Conservation (phyloP, 1,140 invertebrate genomes). For the Maniola jurtina region DNA sequence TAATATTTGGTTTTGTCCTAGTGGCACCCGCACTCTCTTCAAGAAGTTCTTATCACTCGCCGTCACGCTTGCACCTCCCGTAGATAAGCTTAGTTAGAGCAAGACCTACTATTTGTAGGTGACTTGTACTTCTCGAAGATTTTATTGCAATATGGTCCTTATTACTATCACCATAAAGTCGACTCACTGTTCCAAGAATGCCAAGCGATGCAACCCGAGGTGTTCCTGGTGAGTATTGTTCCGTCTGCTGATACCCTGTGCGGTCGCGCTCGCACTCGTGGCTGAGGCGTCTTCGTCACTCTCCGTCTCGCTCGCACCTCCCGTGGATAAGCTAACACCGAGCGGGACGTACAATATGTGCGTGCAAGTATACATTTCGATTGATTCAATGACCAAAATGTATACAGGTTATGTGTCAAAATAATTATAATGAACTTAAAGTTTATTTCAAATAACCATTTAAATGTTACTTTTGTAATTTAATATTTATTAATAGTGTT, state of each 20-base stretch:
- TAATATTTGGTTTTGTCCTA: too few species aligned
- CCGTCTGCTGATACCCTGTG: constrained; percentile 44
- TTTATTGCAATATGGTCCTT: not conserved
- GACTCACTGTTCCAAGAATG: constrained; percentile 71
- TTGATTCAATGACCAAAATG: not conserved
- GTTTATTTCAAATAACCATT: not conserved
- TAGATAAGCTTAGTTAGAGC: constrained; percentile 22
- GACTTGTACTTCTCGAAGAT: not conserved
- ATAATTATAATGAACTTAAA: not conserved
- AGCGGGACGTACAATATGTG: constrained; percentile 53
- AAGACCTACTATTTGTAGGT: not conserved
- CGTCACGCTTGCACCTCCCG: constrained; percentile 66
- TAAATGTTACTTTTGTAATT: not conserved
- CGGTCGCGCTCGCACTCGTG: constrained; percentile 41
- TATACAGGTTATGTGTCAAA: constrained; percentile 5
- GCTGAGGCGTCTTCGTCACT: constrained; percentile 66
- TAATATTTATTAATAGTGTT: not conserved
- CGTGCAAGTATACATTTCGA: constrained; percentile 9
- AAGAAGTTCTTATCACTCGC: constrained; percentile 67
- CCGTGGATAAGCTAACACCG: constrained; percentile 57
- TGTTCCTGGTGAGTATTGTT: constrained; percentile 62
- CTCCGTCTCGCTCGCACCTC: constrained; percentile 69
- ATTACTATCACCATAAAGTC: constrained; percentile 19
- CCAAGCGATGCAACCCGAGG: constrained; percentile 56
- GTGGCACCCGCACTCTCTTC: constrained; percentile 46